These are phyloP conservation scores for Chrysopa pallens DNA, from an alignment of 1,140 invertebrate species.

Conservation along the genomic window DNA sequence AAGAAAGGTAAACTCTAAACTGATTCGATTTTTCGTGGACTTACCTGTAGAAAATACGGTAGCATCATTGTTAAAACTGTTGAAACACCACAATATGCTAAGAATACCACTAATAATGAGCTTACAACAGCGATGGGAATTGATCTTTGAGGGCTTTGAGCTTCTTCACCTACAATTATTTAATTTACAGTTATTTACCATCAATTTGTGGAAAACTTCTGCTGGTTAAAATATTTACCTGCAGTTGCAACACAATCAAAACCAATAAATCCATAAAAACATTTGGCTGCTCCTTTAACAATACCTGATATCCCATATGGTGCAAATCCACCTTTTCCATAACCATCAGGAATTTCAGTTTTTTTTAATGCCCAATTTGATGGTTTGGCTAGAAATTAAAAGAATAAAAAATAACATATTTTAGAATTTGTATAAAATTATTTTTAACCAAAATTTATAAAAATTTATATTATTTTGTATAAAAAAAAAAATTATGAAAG, in stretches of 20 bases:
- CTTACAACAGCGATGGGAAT: constrained; percentile 79
- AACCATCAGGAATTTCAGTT: constrained; percentile 14
- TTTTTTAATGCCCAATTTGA: not conserved
- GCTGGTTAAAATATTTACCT: constrained; percentile 16
- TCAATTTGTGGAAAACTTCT: too few relatives aligned
- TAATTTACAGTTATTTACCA: too few relatives aligned
- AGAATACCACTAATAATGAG: constrained; percentile 62
- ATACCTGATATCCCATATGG: constrained; percentile 66
- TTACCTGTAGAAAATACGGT: constrained; percentile 68
- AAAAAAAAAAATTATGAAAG: too few relatives aligned
- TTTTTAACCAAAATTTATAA: too few relatives aligned
- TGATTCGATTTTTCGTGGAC: too few relatives aligned
- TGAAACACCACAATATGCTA: constrained; percentile 78
- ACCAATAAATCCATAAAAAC: constrained; percentile 83
- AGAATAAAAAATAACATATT: too few relatives aligned
- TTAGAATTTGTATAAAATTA: too few relatives aligned
- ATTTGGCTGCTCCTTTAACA: constrained; percentile 67
- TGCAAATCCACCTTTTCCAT: constrained; percentile 58
- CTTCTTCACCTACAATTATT: constrained; percentile 45
- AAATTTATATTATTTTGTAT: too few relatives aligned
- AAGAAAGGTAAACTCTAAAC: too few relatives aligned
- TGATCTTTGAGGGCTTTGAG: constrained; percentile 67
- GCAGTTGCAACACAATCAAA: constrained; percentile 80
- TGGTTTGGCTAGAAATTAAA: too few relatives aligned
- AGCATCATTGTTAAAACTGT: constrained; percentile 72